Evolutionary conservation across 2,888 invertebrate genomes (phyloP), one percentile per base, ranked within the genome.

Genomic region (Diaprepes abbreviatus): DNA sequence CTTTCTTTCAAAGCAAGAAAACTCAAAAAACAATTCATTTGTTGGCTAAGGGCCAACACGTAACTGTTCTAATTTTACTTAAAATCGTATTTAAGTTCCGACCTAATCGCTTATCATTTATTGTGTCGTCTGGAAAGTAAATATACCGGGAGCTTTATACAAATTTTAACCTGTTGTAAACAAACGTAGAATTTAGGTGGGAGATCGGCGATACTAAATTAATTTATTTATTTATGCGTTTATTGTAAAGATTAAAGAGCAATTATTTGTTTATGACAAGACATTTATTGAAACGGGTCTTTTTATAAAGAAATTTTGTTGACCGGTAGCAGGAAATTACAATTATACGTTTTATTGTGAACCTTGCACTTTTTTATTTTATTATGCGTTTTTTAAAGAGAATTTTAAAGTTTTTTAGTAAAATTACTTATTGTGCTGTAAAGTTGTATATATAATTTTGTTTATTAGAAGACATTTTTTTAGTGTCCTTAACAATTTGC

Each of bases 31-130:
- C 67, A 60, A 66, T 52, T 72, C 74, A 72, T 74, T 43, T 63
- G 67, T 67, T 74, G 73, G 73, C 72, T 57, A 65, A 62, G 58
- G 57, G 57, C 73, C 73, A 73, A 70, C 50, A 40, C 31, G 6
- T 17, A 3, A 43, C 45, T 65, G 33, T 9, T 58, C 21, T 66
- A 48, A 43, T 43, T 36, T 19, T 19, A 64, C 10, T 43, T 31
- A 24, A 31, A 58, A 43, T 10, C n/a, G 31, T 58, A 24, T 21
- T 40, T 54, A 55, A 52, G 66, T 58, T 36, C 9, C 14, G 38
- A 31, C 45, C 35, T 45, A 38, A 59, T 38, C 57, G 40, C 19
- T 55, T 45, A 48, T 68, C 59, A 57, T 24, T 63, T 21, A 31
- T 19, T 17, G 45, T 63, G 50, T 50, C 38, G 52, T 40, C 33